Conservation (phyloP, 2,113 vertebrate species). For the Elephantulus edwardii region DNA sequence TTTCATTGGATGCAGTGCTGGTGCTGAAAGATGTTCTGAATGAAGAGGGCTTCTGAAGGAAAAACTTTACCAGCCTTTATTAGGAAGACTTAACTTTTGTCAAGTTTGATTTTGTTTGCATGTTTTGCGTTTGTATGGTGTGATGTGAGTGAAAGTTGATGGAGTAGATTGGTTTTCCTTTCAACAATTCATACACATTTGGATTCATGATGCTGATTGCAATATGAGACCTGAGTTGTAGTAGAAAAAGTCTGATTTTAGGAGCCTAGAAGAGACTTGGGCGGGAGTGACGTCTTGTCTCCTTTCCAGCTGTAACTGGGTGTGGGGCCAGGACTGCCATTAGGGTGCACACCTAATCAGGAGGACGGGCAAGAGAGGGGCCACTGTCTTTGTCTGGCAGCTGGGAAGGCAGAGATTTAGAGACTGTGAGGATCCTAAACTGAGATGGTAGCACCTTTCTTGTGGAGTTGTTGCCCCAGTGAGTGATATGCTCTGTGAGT, state of each 20-base stretch:
- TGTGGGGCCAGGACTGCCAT: background rate
- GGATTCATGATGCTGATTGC: too few relatives aligned
- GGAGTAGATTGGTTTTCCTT: too few relatives aligned
- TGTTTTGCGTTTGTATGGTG: too few relatives aligned
- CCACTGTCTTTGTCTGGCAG: background rate
- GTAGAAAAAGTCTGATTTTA: background rate
- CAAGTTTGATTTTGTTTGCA: background rate
- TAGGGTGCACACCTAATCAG: background rate
- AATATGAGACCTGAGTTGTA: background rate
- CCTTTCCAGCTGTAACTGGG: background rate
- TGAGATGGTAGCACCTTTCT: background rate
- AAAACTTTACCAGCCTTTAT: background rate
- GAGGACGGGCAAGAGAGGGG: background rate
- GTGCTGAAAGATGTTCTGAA: background rate
- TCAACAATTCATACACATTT: too few relatives aligned
- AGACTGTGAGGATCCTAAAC: too few relatives aligned
- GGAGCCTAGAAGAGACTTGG: background rate
- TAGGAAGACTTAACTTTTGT: background rate
- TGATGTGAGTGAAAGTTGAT: too few relatives aligned
- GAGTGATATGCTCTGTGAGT: too few relatives aligned
- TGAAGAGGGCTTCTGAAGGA: background rate
- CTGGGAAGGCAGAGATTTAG: accelerated
- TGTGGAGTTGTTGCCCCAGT: background rate
- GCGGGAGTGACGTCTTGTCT: background rate
- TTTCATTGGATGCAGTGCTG: background rate